Base-by-base conservation (phyloP, 1,140 invertebrate species). In the Pseudoatta argentina region DNA sequence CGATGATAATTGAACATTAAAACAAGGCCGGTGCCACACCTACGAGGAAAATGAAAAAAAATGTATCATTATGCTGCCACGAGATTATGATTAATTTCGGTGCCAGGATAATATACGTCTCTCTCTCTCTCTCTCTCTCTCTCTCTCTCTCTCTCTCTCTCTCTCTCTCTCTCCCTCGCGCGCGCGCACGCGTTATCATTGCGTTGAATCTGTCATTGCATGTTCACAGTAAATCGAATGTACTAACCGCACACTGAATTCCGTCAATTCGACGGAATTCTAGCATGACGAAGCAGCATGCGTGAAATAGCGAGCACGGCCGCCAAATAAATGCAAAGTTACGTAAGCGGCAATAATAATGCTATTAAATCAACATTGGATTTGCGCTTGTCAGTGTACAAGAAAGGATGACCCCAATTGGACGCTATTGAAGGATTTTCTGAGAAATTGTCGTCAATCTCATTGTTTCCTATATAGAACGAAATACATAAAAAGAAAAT, bases 21-120 rank as follows among this genome's bases (percentile, higher is more conserved):
- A 55, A 18, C 92, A 93, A 92, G 93, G 92, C 88, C 83, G 86
- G 85, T 92, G 89, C 91, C 91, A 88, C 92, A 83, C 92, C 92
- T 91, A 91, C 53, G 10, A 44, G 7, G 48, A 64, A 77, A 34
- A 34, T 0, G 30, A 34, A 34, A 34, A 34, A 86, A 86, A 82
- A 63, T 51, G 72, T 24, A 24, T 10, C 39, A 16, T 59, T 72
- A 48, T 3, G 10, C n/a, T 16, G 14, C 30, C 8, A 18, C 5
- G 34, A 44, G 16, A 14, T 30, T 0, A 34, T 44, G 18, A 51
- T 59, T 73, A 59, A 73, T 30, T 73, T 82, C 18, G 55, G 44
- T 44, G 18, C 48, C 44, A 55, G 27, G 18, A 27, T 73, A 27
- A 44, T 7, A 44, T 16, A 66, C 66, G 39, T 12, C 0, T 27